Evolutionary conservation across 2,888 invertebrate species (phyloP).

Genomic region (Strigamia maritima): DNA sequence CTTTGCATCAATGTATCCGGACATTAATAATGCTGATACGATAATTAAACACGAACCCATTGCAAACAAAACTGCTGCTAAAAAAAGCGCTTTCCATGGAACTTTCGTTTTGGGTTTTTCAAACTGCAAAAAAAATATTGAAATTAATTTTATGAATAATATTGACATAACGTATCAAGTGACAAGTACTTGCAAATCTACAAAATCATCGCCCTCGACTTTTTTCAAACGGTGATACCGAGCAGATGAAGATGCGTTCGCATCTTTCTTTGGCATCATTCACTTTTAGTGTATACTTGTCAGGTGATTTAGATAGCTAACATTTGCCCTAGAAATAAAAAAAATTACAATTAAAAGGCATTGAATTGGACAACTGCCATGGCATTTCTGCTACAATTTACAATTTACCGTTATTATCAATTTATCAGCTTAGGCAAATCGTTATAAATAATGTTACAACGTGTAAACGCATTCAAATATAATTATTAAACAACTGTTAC

Average conservation of each 20-base stretch:
- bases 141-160: not conserved
- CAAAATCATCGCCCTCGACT: constrained; percentile 63
- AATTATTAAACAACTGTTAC: not conserved
- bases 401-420: not conserved
- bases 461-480: not conserved
- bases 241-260: constrained; percentile 38
- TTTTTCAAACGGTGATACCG: constrained; percentile 60
- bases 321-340: not conserved
- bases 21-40: constrained; percentile 71
- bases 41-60: constrained; percentile 73
- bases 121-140: constrained; percentile 51
- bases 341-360: not conserved
- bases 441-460: not conserved
- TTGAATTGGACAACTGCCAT: not conserved
- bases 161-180: not conserved
- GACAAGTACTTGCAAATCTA: constrained; percentile 60
- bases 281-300: not conserved
- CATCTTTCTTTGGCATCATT: constrained; percentile 45
- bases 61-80: constrained; percentile 72
- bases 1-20: constrained; percentile 75
- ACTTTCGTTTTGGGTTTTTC: constrained; percentile 61
- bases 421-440: not conserved
- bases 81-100: constrained; percentile 77
- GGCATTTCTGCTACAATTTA: not conserved
- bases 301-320: not conserved